Evolutionary conservation across 2,113 vertebrate genomes (phyloP).

Genomic region (Amia ocellicauda): DNA sequence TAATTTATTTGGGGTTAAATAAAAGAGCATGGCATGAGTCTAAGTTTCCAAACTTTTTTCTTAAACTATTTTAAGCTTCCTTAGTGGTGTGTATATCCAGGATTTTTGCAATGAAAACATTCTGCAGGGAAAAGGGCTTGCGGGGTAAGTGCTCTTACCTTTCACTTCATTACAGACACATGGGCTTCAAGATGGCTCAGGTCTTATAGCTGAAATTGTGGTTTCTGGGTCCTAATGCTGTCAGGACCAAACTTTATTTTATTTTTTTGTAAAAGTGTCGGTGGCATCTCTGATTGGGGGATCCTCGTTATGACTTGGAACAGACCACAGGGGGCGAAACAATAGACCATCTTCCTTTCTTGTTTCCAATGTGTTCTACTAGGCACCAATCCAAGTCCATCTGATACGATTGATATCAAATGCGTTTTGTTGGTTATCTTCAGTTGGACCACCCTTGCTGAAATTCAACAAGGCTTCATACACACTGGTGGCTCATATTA

Average conservation of each 20-base stretch:
- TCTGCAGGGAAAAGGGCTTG: neutral
- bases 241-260: no score
- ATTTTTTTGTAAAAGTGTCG: neutral
- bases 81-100: neutral
- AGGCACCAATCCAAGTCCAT: constrained; percentile 24
- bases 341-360: neutral
- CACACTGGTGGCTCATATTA: constrained; percentile 7
- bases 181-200: neutral
- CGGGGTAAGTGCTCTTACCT: neutral
- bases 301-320: no score
- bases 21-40: no score
- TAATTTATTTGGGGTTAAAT: no score
- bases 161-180: constrained; percentile 3
- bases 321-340: constrained; percentile 15
- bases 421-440: constrained; percentile 30
- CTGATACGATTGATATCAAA: constrained; percentile 36
- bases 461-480: neutral
- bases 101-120: neutral
- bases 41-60: no score
- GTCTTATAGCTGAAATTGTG: neutral
- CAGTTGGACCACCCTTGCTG: constrained; percentile 35
- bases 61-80: neutral
- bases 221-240: neutral
- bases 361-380: constrained; percentile 24
- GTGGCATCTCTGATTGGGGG: no score